Conservation (phyloP, 2,113 vertebrate species). For the Caranx ignobilis region DNA sequence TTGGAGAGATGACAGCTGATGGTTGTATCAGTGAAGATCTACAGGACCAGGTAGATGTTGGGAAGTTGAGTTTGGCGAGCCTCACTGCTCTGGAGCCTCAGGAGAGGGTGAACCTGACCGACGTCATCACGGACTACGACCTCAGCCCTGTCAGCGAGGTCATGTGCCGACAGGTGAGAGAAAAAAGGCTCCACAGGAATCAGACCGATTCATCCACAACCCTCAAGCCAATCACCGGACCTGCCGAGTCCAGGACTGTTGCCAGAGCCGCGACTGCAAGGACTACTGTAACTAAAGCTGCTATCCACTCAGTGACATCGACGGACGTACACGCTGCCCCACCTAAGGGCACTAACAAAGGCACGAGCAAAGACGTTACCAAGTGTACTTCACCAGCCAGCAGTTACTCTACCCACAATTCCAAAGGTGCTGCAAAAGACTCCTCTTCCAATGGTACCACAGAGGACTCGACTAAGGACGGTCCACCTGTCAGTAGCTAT, state of each 20-base stretch:
- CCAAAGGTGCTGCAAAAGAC: conserved; percentile 50
- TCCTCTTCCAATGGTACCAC: conserved; percentile 19
- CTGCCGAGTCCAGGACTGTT: conserved; percentile 18
- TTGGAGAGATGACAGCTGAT: conserved; percentile 4
- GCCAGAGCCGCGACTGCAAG: conserved; percentile 37
- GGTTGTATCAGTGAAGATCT: conserved; percentile 5
- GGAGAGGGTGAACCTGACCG: not conserved
- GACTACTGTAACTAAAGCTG: conserved; percentile 40
- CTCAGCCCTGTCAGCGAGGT: conserved; percentile 27
- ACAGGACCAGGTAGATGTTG: not conserved
- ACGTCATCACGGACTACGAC: conserved; percentile 15
- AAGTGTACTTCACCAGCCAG: conserved; percentile 44
- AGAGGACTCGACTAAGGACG: conserved; percentile 11
- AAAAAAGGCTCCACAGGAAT: conserved; percentile 31
- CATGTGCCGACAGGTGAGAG: conserved; percentile 29
- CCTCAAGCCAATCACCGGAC: conserved; percentile 24
- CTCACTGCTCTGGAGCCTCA: conserved; percentile 25
- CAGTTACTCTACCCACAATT: conserved; percentile 28
- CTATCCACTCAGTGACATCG: conserved; percentile 42
- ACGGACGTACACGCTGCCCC: not conserved
- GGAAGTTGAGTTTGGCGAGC: conserved; percentile 3
- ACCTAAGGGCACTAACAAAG: conserved; percentile 40
- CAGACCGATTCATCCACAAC: not conserved
- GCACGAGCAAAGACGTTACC: conserved; percentile 28
- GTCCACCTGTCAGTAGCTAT: conserved; percentile 9